Evolutionary conservation across 2,113 vertebrate genomes (phyloP).

Genomic region (Grammomys surdaster): DNA sequence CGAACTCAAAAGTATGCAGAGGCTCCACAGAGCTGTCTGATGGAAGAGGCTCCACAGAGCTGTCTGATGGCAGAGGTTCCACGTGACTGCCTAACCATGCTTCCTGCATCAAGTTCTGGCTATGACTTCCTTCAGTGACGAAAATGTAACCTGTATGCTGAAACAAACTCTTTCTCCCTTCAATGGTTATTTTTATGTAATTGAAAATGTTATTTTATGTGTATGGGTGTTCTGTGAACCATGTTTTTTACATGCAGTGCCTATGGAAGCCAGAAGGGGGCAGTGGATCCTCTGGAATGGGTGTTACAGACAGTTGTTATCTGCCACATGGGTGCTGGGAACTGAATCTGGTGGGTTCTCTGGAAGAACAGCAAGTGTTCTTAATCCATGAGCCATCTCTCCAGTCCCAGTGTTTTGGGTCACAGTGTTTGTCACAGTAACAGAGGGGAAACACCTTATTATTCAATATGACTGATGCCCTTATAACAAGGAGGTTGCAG

Average conservation of each 20-base stretch:
- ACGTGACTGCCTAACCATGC: neutral
- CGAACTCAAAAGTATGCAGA: neutral
- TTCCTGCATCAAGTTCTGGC: neutral
- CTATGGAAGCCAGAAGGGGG: neutral
- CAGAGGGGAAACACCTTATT: too few relatives aligned
- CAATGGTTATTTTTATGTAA: neutral
- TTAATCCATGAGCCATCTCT: neutral
- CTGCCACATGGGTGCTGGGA: neutral
- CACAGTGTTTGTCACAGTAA: neutral
- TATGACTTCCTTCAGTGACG: neutral
- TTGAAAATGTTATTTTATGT: neutral
- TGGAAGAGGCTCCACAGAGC: neutral
- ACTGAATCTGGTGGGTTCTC: neutral
- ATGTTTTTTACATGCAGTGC: neutral
- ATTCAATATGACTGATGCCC: neutral
- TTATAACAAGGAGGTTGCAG: neutral
- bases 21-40: neutral
- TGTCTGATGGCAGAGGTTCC: neutral
- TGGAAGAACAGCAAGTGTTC: neutral
- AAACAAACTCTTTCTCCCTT: neutral
- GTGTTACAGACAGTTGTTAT: neutral
- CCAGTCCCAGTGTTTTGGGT: neutral
- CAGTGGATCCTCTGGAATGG: neutral
- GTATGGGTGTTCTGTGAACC: neutral
- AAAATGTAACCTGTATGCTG: neutral